These are phyloP conservation scores for Perizoma flavofasciatum DNA, from an alignment of 2,888 invertebrate genomes.

Conservation along the genomic window DNA sequence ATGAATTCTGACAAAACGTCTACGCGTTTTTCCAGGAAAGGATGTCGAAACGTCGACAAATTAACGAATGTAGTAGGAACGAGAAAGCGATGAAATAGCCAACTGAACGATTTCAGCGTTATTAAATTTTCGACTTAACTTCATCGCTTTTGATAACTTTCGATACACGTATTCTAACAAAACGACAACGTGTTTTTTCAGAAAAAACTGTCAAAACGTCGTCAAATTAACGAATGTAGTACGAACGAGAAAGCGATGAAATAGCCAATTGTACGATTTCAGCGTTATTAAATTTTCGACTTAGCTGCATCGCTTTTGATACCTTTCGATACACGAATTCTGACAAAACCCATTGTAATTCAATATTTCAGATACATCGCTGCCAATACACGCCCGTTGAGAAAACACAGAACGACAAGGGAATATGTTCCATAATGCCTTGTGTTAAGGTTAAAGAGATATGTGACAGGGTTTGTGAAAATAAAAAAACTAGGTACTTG, in stretches of 20 bases:
- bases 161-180: too few species aligned
- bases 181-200: too few species aligned
- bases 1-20: too few species aligned
- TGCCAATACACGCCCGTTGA: constrained; percentile 18
- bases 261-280: constrained; percentile 3
- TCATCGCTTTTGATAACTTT: too few species aligned
- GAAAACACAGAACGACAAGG: constrained; percentile 22
- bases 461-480: neutral
- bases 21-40: too few species aligned
- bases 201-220: too few species aligned
- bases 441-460: constrained; percentile 12
- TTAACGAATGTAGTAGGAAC: too few species aligned
- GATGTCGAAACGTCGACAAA: too few species aligned
- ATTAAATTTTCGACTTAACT: too few species aligned
- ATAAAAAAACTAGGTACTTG: neutral
- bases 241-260: too few species aligned
- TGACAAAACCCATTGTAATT: constrained; percentile 45
- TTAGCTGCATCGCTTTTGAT: too few species aligned
- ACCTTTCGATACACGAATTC: constrained; percentile 31
- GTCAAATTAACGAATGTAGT: too few species aligned
- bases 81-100: neutral
- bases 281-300: constrained; percentile 25
- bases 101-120: neutral
- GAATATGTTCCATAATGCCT: constrained; percentile 20
- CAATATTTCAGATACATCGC: constrained; percentile 42